Conservation (phyloP, 2,113 vertebrate genomes). For the Cebidichthys violaceus region DNA sequence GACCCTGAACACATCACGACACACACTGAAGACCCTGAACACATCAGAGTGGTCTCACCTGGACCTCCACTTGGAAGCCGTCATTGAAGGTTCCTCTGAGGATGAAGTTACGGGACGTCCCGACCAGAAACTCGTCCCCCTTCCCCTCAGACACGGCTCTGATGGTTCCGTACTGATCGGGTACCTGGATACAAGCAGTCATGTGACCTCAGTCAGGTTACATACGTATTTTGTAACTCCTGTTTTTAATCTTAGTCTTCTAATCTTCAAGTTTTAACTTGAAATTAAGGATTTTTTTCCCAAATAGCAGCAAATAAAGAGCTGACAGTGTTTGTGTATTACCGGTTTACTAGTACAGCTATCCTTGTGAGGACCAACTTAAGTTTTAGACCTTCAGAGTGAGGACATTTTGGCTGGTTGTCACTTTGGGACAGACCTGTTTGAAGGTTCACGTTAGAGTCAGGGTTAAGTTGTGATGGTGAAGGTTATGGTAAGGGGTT, state of each 20-base stretch:
- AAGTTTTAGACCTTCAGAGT: neutral
- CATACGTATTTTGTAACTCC: neutral
- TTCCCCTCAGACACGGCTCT: slow-evolving; percentile 95
- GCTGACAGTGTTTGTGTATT: neutral
- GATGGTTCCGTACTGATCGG: slow-evolving; percentile 96
- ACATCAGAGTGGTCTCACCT: slow-evolving; percentile 77
- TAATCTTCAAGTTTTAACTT: neutral
- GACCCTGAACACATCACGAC: neutral
- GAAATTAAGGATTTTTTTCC: no score
- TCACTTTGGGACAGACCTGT: neutral
- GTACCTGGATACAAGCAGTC: slow-evolving; percentile 84
- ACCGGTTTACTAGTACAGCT: neutral
- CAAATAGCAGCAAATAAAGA: neutral
- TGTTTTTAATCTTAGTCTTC: neutral
- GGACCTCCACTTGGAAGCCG: slow-evolving; percentile 94
- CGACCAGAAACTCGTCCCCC: slow-evolving; percentile 93
- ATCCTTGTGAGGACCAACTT: neutral
- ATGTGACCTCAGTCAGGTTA: neutral
- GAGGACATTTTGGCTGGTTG: no score
- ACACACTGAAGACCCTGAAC: no score
- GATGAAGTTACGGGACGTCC: slow-evolving; percentile 96
- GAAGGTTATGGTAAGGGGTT: neutral
- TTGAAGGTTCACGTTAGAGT: neutral
- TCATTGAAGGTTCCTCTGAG: slow-evolving; percentile 95
- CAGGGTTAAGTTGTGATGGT: neutral